These are phyloP conservation scores for Montipora foliosa DNA, from an alignment of 64 coral and sea anemone genomes.

Conservation along the genomic window DNA sequence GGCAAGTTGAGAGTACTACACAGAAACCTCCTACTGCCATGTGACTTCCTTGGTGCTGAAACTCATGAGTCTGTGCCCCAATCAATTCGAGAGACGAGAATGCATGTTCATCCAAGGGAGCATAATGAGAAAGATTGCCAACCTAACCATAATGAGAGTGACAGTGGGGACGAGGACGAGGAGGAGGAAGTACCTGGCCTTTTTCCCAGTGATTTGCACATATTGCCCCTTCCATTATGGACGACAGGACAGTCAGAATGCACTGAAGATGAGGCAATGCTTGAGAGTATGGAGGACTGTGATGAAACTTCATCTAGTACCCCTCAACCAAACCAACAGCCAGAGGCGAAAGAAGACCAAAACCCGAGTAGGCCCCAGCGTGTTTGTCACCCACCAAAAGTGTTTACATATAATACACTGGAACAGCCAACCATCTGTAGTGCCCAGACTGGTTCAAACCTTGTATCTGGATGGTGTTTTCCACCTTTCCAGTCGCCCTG, in stretches of 20 bases:
- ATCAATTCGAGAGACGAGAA: too few relatives aligned
- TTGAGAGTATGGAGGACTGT: too few relatives aligned
- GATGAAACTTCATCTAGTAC: too few relatives aligned
- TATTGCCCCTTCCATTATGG: background rate
- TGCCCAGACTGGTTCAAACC: background rate
- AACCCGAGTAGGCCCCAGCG: background rate
- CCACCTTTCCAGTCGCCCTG: background rate
- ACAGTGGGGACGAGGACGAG: background rate
- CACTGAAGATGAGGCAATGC: too few relatives aligned
- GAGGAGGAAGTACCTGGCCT: background rate
- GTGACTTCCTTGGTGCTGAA: too few relatives aligned
- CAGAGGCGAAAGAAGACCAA: background rate
- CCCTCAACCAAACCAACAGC: background rate
- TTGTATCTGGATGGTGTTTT: background rate
- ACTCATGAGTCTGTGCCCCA: too few relatives aligned
- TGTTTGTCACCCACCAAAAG: background rate
- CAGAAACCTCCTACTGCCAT: too few relatives aligned
- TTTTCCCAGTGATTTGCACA: background rate
- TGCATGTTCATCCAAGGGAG: too few relatives aligned
- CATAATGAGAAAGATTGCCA: too few relatives aligned
- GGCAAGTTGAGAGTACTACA: too few relatives aligned
- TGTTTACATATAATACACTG: background rate
- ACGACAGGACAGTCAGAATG: conserved; percentile 8
- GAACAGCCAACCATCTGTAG: background rate
- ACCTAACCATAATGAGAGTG: too few relatives aligned